These are phyloP conservation scores for Urosaurus nigricauda DNA, from an alignment of 2,797 vertebrate genomes.

Conservation along the genomic window DNA sequence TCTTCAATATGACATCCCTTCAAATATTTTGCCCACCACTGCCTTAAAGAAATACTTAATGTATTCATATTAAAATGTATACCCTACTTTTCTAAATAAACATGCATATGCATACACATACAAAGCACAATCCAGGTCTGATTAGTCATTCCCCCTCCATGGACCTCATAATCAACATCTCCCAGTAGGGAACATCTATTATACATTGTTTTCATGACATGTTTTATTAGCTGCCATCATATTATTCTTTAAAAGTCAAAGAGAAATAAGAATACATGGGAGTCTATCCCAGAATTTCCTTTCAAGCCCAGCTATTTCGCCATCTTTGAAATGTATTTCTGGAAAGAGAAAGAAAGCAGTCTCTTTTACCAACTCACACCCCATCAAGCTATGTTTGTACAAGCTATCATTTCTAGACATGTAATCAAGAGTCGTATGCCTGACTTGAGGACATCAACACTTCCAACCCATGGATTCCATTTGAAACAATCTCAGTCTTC, in stretches of 20 bases:
- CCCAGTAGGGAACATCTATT: background rate
- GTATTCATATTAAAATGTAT: background rate
- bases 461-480: conserved; percentile 52
- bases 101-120: background rate
- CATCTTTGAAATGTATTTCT: conserved; percentile 46
- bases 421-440: conserved; percentile 49
- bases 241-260: conserved; percentile 28
- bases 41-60: background rate
- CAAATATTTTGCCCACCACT: background rate
- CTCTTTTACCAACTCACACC: conserved; percentile 37
- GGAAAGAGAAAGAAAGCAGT: conserved; percentile 47
- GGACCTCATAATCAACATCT: background rate
- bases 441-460: conserved; percentile 56
- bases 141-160: background rate
- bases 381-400: conserved; percentile 9
- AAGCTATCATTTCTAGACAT: conserved; percentile 37
- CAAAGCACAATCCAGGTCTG: background rate
- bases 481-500: conserved; percentile 51
- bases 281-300: background rate
- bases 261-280: conserved; percentile 23
- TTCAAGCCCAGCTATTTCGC: conserved; percentile 32
- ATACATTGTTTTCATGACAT: background rate
- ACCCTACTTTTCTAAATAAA: background rate
- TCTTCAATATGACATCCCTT: no score
- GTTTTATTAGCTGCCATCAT: conserved; percentile 11